Evolutionary conservation across 2,113 vertebrate species (phyloP).

Genomic region (Hippocampus abdominalis): DNA sequence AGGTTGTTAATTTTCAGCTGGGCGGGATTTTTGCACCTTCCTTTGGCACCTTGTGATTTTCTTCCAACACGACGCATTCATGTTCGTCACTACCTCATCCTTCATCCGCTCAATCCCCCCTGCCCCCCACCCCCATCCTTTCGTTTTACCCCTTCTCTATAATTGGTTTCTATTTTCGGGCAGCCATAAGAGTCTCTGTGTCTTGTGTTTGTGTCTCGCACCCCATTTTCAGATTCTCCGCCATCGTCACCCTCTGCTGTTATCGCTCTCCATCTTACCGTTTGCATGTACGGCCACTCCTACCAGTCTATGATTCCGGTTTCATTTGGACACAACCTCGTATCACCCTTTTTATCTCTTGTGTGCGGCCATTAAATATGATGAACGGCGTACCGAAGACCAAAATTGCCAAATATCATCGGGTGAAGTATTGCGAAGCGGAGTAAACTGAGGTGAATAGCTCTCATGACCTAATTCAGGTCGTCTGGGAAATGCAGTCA

Average conservation of each 20-base stretch:
- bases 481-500: slow-evolving; percentile 58
- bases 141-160: slow-evolving; percentile 69
- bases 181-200: slow-evolving; percentile 72
- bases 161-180: slow-evolving; percentile 81
- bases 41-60: slow-evolving; percentile 60
- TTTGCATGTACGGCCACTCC: slow-evolving; percentile 34
- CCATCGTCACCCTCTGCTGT: slow-evolving; percentile 56
- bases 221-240: slow-evolving; percentile 79
- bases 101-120: slow-evolving; percentile 33
- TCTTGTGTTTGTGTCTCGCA: slow-evolving; percentile 76
- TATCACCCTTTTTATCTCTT: slow-evolving; percentile 26
- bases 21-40: slow-evolving; percentile 56
- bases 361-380: slow-evolving; percentile 25
- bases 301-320: slow-evolving; percentile 1
- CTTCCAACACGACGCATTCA: slow-evolving; percentile 64
- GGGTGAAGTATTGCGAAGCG: slow-evolving; percentile 42
- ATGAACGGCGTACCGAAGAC: slow-evolving; percentile 30
- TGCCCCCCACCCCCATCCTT: slow-evolving; percentile 56
- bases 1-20: slow-evolving; percentile 59
- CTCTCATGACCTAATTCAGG: slow-evolving; percentile 62
- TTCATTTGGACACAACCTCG: slow-evolving; percentile 17
- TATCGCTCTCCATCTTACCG: slow-evolving; percentile 50
- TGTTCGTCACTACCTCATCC: slow-evolving; percentile 57
- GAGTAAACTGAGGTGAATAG: slow-evolving; percentile 49
- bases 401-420: slow-evolving; percentile 30